phyloP scores from a whole-genome alignment of 2,113 vertebrate genomes.

The Philantomba maxwellii region DNA sequence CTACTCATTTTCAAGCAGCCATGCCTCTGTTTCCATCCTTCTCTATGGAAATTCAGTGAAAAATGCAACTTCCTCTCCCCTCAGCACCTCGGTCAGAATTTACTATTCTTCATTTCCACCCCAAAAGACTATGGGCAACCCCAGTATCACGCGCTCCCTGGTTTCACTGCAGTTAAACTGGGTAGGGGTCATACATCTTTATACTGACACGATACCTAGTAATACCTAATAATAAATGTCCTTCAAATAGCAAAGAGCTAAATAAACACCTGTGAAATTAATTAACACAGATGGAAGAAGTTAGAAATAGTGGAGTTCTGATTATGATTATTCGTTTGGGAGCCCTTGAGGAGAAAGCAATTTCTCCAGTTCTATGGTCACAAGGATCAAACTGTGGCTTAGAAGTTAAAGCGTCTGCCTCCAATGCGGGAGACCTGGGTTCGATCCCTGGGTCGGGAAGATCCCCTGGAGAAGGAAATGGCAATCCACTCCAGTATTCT shows the following conservation, averaged over 20 bases:
- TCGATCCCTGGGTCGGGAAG: too few species aligned
- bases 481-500: too few species aligned
- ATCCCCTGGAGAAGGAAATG: too few species aligned
- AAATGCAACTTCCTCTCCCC: not conserved
- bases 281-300: not conserved
- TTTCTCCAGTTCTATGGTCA: not conserved
- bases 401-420: too few species aligned
- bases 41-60: not conserved
- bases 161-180: not conserved
- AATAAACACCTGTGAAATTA: not conserved
- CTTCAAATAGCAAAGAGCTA: not conserved
- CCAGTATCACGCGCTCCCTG: fast-evolving
- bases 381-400: too few species aligned
- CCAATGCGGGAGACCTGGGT: too few species aligned
- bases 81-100: not conserved
- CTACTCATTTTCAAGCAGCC: not conserved
- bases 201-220: not conserved
- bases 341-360: not conserved
- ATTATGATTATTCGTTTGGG: not conserved
- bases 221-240: not conserved
- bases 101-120: not conserved
- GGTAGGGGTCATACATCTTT: not conserved
- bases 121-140: not conserved
- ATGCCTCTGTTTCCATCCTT: not conserved
- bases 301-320: not conserved